Conservation (phyloP, 37 sponge, comb jelly and placozoan genomes). For the Amphimedon queenslandica region DNA sequence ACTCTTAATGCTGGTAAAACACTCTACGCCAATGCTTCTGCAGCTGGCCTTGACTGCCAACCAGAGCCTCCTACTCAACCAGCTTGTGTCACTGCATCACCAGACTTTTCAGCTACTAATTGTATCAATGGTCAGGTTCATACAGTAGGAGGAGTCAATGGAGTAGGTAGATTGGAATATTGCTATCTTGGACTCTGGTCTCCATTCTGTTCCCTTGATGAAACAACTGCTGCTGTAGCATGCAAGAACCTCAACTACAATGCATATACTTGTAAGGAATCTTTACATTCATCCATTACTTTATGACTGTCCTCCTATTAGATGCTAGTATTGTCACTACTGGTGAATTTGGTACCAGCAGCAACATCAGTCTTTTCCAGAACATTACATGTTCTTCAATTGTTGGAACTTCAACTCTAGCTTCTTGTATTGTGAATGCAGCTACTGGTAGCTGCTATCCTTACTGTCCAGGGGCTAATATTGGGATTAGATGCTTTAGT, state of each 20-base stretch:
- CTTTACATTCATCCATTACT: background rate
- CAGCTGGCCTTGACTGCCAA: background rate
- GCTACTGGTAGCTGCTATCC: background rate
- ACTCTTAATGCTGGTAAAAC: background rate
- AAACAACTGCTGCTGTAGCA: background rate
- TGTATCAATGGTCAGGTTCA: background rate
- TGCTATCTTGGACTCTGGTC: conserved; percentile 3
- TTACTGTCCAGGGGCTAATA: conserved; percentile 1
- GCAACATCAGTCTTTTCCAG: conserved; percentile 1
- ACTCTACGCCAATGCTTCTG: background rate
- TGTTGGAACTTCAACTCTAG: background rate
- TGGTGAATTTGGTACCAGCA: background rate
- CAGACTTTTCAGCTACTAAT: background rate
- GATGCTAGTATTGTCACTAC: background rate
- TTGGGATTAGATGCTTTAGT: background rate
- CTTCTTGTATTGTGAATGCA: background rate
- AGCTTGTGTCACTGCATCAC: background rate
- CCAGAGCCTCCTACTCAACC: background rate
- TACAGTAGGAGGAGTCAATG: background rate
- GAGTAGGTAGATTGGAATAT: background rate
- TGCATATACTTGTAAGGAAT: background rate
- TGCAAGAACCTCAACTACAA: background rate
- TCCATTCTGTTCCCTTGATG: background rate
- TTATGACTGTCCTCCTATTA: background rate
- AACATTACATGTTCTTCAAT: background rate